Percentiles rank a stretch among this genome's conserved stretches.
phyloP scores from a whole-genome alignment of 2,797 vertebrate genomes.

The Gouania willdenowi region DNA sequence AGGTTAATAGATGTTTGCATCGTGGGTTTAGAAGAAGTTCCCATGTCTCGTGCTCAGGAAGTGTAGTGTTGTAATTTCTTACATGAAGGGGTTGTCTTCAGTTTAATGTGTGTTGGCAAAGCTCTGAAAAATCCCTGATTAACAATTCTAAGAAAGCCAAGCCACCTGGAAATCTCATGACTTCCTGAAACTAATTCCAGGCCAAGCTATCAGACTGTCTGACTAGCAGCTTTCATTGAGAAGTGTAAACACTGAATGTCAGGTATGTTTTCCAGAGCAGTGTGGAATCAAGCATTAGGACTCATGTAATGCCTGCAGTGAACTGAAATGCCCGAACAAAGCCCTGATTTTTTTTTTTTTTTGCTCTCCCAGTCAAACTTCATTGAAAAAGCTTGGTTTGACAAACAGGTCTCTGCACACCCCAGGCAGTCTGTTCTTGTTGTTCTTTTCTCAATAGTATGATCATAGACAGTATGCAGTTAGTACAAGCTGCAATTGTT shows the following conservation, averaged over 20 bases:
- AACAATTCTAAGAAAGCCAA: conserved; percentile 69
- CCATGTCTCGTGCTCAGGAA: conserved; percentile 14
- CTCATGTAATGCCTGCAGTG: conserved; percentile 57
- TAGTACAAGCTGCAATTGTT: conserved; percentile 39
- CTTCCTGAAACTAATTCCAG: conserved; percentile 71
- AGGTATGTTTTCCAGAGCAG: conserved; percentile 56
- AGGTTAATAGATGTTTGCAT: conserved; percentile 23
- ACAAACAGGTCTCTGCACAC: conserved; percentile 21
- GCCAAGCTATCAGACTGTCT: conserved; percentile 62
- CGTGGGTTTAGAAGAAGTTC: conserved; percentile 6
- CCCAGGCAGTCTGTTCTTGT: conserved; percentile 24
- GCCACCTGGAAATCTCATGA: conserved; percentile 74
- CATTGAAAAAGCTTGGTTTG: conserved; percentile 17
- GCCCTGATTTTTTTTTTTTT: conserved; percentile 63
- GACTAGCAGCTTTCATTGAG: conserved; percentile 62
- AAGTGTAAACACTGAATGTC: conserved; percentile 56
- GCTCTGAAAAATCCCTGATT: conserved; percentile 57
- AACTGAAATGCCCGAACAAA: conserved; percentile 57
- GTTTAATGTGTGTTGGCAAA: conserved; percentile 55
- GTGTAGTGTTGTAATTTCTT: conserved; percentile 24
- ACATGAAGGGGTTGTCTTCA: conserved; percentile 30
- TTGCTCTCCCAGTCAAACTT: conserved; percentile 49
- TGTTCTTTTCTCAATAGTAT: conserved; percentile 34
- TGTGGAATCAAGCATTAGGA: conserved; percentile 65
- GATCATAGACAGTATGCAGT: conserved; percentile 30